Evolutionary conservation across 2,888 invertebrate species (phyloP).

Genomic region (Gandaritis pyraliata): DNA sequence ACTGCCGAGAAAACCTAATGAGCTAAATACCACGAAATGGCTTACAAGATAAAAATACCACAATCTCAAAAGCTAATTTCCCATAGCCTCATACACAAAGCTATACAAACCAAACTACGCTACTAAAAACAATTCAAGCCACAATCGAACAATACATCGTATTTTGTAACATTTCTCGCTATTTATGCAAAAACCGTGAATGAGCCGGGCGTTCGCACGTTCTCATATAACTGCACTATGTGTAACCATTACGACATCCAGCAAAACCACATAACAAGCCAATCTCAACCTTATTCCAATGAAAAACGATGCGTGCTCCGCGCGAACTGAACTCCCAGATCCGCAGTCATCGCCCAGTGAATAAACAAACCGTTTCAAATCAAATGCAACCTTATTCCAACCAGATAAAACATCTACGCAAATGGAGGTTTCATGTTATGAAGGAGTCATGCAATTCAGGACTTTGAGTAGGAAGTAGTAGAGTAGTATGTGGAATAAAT

Average conservation of each 20-base stretch:
- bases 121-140: conserved; percentile 30
- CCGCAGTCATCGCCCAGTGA: conserved; percentile 28
- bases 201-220: conserved; percentile 44
- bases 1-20: conserved; percentile 3
- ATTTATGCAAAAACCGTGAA: conserved; percentile 46
- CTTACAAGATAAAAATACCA: conserved; percentile 22
- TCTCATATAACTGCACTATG: conserved; percentile 45
- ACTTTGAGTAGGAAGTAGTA: conserved; percentile 18
- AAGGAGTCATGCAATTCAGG: conserved; percentile 17
- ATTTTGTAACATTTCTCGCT: conserved; percentile 43
- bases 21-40: conserved; percentile 24
- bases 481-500: conserved; percentile 15
- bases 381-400: conserved; percentile 25
- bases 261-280: conserved; percentile 12
- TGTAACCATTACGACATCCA: conserved; percentile 45
- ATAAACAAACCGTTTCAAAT: conserved; percentile 19
- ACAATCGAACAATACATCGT: conserved; percentile 41
- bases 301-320: conserved; percentile 11
- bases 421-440: conserved; percentile 11
- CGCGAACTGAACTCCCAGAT: background rate
- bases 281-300: conserved; percentile 27
- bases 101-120: conserved; percentile 26
- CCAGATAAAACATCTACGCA: background rate
- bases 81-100: conserved; percentile 29
- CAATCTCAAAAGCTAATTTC: conserved; percentile 25